phyloP scores from a whole-genome alignment of 2,797 vertebrate genomes.

The Etheostoma nigrum region DNA sequence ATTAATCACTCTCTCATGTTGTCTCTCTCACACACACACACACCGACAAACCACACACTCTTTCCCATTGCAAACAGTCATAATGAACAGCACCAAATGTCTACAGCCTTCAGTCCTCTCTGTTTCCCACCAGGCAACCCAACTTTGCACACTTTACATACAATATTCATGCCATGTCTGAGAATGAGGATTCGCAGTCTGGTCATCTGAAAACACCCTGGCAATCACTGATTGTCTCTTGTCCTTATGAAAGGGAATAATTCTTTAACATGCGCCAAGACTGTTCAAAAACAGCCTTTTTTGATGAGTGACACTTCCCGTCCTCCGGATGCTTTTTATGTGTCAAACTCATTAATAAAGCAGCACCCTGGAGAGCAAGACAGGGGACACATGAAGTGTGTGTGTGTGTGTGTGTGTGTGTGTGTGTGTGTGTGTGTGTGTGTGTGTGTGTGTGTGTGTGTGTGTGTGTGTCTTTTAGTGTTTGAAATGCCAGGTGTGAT shows the following conservation, averaged over 20 bases:
- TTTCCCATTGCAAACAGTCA: conserved; percentile 84
- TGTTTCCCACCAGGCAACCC: conserved; percentile 85
- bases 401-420: conserved; percentile 29
- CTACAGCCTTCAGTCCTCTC: conserved; percentile 72
- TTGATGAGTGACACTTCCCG: conserved; percentile 97
- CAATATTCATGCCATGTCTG: conserved; percentile 95
- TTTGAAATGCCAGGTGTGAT: conserved; percentile 99
- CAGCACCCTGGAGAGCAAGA: conserved; percentile 90
- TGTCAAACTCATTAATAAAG: conserved; percentile 99
- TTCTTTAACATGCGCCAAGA: conserved; percentile 96
- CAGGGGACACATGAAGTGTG: conserved; percentile 83
- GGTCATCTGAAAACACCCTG: conserved; percentile 91
- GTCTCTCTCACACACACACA: conserved; percentile 50
- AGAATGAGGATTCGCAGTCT: conserved; percentile 92
- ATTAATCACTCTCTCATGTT: conserved; percentile 73
- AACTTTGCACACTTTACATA: conserved; percentile 94
- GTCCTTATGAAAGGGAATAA: conserved; percentile 98
- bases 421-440: neutral
- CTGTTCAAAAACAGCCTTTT: conserved; percentile 95
- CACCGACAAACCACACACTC: conserved; percentile 52
- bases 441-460: too few species aligned
- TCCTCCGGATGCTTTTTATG: conserved; percentile 97
- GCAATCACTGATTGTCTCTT: conserved; percentile 93
- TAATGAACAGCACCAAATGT: conserved; percentile 70
- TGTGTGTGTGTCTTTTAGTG: conserved; percentile 79